Percentiles rank a stretch among this genome's conserved stretches.
Evolutionary conservation across 2,113 vertebrate genomes (phyloP).

Genomic region (Siniperca knerii): DNA sequence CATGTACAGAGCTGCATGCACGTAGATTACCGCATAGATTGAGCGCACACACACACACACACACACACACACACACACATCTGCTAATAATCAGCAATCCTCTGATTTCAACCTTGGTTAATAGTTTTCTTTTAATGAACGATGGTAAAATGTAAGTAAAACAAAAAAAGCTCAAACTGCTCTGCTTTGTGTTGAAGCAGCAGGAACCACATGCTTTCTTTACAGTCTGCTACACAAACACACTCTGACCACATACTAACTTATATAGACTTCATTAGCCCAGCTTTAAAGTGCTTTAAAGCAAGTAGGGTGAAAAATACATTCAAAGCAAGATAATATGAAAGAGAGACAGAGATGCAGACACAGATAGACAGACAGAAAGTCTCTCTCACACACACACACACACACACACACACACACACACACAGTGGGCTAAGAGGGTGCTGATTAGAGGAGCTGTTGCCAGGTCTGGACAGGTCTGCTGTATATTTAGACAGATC

Average conservation of each 20-base stretch:
- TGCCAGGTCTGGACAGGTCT: constrained; percentile 76
- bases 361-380: constrained; percentile 17
- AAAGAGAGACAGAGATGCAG: constrained; percentile 16
- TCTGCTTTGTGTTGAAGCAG: constrained; percentile 51
- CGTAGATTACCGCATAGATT: not conserved
- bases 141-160: constrained; percentile 55
- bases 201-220: constrained; percentile 60
- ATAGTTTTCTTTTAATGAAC: constrained; percentile 69
- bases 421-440: constrained; percentile 45
- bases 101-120: constrained; percentile 63
- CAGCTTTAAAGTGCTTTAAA: constrained; percentile 38
- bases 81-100: constrained; percentile 75
- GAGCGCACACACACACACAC: constrained; percentile 11
- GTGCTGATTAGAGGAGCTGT: constrained; percentile 69
- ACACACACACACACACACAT: constrained; percentile 24
- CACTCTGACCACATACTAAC: constrained; percentile 56
- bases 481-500: constrained; percentile 82
- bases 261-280: constrained; percentile 58
- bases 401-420: constrained; percentile 15
- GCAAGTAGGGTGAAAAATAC: not conserved
- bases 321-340: constrained; percentile 49
- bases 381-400: constrained; percentile 4
- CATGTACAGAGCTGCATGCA: constrained; percentile 6
- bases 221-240: constrained; percentile 60
- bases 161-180: constrained; percentile 50